Conservation (phyloP, 1,140 invertebrate genomes). For the Atta texana region DNA sequence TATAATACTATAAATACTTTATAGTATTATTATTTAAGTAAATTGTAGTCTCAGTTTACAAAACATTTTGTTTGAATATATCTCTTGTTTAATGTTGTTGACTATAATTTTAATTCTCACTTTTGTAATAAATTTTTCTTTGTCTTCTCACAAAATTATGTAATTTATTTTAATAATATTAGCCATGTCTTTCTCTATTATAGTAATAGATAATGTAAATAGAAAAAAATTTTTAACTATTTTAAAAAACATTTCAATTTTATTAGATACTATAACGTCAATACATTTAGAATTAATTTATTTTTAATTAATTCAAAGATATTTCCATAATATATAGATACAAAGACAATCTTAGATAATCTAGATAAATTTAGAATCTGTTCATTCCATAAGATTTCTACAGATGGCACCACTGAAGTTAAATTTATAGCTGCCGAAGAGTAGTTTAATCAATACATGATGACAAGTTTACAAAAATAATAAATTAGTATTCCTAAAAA, state of each 20-base stretch:
- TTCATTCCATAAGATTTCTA: slow-evolving; percentile 60
- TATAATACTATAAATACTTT: no score
- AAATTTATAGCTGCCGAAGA: slow-evolving; percentile 43
- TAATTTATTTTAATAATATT: slow-evolving; percentile 3
- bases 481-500: neutral
- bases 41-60: neutral
- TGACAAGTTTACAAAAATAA: slow-evolving; percentile 31
- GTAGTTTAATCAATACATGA: slow-evolving; percentile 66
- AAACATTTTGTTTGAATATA: neutral
- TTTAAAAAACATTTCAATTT: neutral
- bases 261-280: neutral
- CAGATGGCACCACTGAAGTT: slow-evolving; percentile 67
- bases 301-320: slow-evolving; percentile 19
- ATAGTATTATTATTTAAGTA: slow-evolving; percentile 5
- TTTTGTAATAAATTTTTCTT: neutral
- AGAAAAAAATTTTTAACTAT: neutral
- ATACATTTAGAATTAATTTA: neutral
- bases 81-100: neutral
- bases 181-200: neutral
- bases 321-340: neutral
- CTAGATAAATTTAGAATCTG: slow-evolving; percentile 14
- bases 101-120: neutral
- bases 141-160: neutral
- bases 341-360: neutral
- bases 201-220: neutral